A percentile compares a stretch with the other conserved stretches of the same genome.
phyloP scores from a whole-genome alignment of 2,113 vertebrate genomes.

The Eurystomus gularis region DNA sequence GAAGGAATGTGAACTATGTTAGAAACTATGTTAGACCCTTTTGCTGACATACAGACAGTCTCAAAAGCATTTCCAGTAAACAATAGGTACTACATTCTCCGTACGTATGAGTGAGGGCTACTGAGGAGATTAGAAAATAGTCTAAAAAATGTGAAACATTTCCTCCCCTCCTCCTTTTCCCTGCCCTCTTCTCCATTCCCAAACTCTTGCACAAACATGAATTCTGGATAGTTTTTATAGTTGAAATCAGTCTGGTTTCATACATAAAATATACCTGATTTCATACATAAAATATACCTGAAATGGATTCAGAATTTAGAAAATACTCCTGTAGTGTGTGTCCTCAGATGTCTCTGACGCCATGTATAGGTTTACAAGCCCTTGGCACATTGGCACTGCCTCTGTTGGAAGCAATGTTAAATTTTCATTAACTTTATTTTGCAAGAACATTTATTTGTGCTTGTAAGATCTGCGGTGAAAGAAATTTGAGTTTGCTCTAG shows the following conservation, averaged over 20 bases:
- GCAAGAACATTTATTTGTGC: background rate
- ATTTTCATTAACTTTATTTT: background rate
- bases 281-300: background rate
- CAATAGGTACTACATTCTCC: conserved; percentile 19
- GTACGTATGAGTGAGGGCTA: background rate
- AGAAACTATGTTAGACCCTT: background rate
- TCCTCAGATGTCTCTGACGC: background rate
- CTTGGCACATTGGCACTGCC: background rate
- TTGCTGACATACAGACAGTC: background rate
- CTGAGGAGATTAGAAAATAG: conserved; percentile 32
- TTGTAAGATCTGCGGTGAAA: background rate
- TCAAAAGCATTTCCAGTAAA: conserved; percentile 48
- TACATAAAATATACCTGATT: background rate
- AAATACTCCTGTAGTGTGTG: background rate
- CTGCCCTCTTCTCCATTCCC: background rate
- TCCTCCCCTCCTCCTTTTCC: conserved; percentile 1
- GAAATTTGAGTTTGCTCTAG: background rate
- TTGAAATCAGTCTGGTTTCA: background rate
- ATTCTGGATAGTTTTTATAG: background rate
- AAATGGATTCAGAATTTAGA: background rate
- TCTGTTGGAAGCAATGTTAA: background rate
- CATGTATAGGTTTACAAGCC: background rate
- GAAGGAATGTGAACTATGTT: conserved; percentile 50
- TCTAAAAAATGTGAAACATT: conserved; percentile 55
- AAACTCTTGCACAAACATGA: background rate